Base-by-base conservation (phyloP, 2,113 vertebrate genomes). In the Cheirogaleus medius region DNA sequence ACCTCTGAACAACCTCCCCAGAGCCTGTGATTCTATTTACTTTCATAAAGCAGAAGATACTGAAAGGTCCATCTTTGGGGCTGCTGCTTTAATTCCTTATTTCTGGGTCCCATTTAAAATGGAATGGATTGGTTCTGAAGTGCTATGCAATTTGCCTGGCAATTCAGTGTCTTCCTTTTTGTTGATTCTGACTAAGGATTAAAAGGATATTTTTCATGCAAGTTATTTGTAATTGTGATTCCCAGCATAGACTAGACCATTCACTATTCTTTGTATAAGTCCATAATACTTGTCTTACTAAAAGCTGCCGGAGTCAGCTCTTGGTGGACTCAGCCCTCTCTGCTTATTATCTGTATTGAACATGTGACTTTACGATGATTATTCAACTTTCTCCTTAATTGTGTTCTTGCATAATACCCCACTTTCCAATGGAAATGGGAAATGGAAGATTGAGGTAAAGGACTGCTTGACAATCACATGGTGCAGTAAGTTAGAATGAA, bases 151-250 rank as follows among this genome's bases (percentile, higher is more conserved):
- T 83, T 92, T 90, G 34, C 15, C 29, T 68, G 21, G 25, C 2
- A 56, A 34, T 56, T 95, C n/a, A 82, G 1, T 47, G n/a, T 73
- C 82, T 71, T 76, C 14, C 25, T 81, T 90, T 90, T 63, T 68
- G 20, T 76, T 91, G 81, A 63, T 87, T 92, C 88, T 82, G 42
- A 97, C 10, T 52, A 34, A 86, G 37, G 64, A 91, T 78, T 94
- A 87, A 78, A 68, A 81, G n/a, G 63, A 37, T 37, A 74, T 91
- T 95, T 89, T 94, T 88, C 60, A 52, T 66, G 64, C 1, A 37
- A 71, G 29, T 66, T 93, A 29, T 82, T 96, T 94, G 52, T 89
- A 11, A 63, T 29, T 82, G 2, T 73, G 71, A 78, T 63, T 76
- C 68, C 74, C 5, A 11, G 25, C 37, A 58, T 21, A 90, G 64